Conservation (phyloP, 2,113 vertebrate species). For the Conger conger region DNA sequence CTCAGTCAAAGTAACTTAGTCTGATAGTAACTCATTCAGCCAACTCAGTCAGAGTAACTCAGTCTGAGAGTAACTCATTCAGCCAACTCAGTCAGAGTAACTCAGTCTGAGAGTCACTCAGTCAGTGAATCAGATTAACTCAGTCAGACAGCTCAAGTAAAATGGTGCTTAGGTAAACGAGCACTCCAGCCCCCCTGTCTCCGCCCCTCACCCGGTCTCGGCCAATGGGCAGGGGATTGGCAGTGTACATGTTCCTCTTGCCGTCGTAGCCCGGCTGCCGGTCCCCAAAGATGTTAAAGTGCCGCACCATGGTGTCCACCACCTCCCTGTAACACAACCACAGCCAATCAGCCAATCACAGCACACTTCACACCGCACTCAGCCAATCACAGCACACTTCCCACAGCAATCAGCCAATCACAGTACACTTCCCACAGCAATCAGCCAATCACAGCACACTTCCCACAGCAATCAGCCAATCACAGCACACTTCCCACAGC, state of each 20-base stretch:
- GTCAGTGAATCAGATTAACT: too few relatives aligned
- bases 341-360: constrained; percentile 36
- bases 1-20: too few relatives aligned
- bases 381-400: background rate
- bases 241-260: constrained; percentile 98
- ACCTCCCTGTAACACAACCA: constrained; percentile 82
- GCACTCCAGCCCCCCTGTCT: background rate
- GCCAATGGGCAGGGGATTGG: constrained; percentile 91
- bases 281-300: constrained; percentile 98
- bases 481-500: background rate
- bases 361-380: background rate
- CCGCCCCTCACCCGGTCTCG: constrained; percentile 76
- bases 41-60: too few relatives aligned
- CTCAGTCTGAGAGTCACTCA: too few relatives aligned
- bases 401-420: background rate
- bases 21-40: too few relatives aligned
- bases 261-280: constrained; percentile 95
- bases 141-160: too few relatives aligned
- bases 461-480: background rate
- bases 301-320: constrained; percentile 97
- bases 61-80: too few relatives aligned
- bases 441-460: background rate
- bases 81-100: too few relatives aligned
- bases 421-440: background rate
- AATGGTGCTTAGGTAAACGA: too few relatives aligned